phyloP scores from a whole-genome alignment of 2,888 invertebrate species.

The Lasioglossum figueresi region DNA sequence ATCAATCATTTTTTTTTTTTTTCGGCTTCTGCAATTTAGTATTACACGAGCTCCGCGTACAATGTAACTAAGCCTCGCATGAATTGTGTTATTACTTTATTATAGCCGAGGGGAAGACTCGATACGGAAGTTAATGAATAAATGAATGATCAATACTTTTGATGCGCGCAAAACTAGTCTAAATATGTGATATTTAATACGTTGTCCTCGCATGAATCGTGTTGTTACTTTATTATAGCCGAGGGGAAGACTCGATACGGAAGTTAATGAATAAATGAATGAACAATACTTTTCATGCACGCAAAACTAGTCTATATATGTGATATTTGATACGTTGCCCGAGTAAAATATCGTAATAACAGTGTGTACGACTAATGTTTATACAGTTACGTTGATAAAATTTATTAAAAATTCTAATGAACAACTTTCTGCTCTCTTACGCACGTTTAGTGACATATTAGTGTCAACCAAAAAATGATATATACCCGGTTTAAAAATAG shows the following conservation, averaged over 20 bases:
- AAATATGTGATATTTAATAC: too few relatives aligned
- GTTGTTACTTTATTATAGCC: background rate
- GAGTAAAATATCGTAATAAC: too few relatives aligned
- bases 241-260: background rate
- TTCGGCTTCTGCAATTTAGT: background rate
- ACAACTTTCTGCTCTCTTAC: background rate
- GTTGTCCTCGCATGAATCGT: background rate
- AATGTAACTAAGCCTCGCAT: background rate
- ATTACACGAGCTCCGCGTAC: background rate
- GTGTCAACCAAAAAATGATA: background rate
- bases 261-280: background rate
- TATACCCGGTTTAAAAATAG: background rate
- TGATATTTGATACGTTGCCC: too few relatives aligned
- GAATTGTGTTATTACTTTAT: constrained; percentile 5
- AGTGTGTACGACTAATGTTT: background rate
- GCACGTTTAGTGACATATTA: background rate
- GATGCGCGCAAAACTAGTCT: too few relatives aligned
- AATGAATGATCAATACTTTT: background rate
- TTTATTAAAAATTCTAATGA: background rate
- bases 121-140: background rate
- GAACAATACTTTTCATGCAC: background rate
- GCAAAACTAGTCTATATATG: too few relatives aligned
- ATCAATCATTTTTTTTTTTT: background rate
- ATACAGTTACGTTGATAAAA: background rate
- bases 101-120: background rate